Base-by-base conservation (phyloP, 2,888 invertebrate genomes). In the Lithophane semibrunnea region DNA sequence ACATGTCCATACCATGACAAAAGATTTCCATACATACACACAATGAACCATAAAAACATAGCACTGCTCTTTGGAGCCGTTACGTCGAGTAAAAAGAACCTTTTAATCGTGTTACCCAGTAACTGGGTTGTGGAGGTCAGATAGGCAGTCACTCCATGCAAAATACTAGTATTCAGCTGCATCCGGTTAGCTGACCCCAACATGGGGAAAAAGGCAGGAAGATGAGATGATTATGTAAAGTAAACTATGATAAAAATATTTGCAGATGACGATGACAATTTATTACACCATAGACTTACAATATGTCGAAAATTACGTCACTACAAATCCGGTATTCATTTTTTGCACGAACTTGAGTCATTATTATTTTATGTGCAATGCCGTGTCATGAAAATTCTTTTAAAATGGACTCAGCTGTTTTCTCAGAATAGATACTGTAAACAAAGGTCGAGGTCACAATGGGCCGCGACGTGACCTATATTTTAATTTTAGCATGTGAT, bases 311-410 rank as follows among this genome's bases (percentile, higher is more conserved):
- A 49, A 29, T 79, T 16, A 49, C 42, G 76, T 49, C 42, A 60
- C 2, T 1, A 16, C 1, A 44, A 18, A 54, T 47, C 52, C 73
- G 47, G n/a, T 47, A 54, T 24, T 1, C 1, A 18, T 18, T 16
- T 16, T 12, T 49, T 75, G 8, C 54, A 42, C 37, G 29, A 29
- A 29, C 2, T 1, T 74, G 61, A 47, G 24, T 80, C 58, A 70
- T 49, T 58, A 29, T 4, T 13, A 67, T 56, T 54, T 79, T 56
- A 5, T 52, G 42, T 9, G 16, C 56, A 42, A 68, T 16, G 44
- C 0, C 3, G 8, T 13, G 61, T 63, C 77, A 63, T 77, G n/a
- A 61, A 75, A 56, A 0, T 82, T 75, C 75, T 42, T 29, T n/a
- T n/a, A 21, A 61, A 49, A 5, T 29, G 18, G n/a, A 64, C n/a